Percentiles rank a stretch among this genome's conserved stretches.
phyloP scores from a whole-genome alignment of 2,888 invertebrate species.

The Eupithecia pulchellata region DNA sequence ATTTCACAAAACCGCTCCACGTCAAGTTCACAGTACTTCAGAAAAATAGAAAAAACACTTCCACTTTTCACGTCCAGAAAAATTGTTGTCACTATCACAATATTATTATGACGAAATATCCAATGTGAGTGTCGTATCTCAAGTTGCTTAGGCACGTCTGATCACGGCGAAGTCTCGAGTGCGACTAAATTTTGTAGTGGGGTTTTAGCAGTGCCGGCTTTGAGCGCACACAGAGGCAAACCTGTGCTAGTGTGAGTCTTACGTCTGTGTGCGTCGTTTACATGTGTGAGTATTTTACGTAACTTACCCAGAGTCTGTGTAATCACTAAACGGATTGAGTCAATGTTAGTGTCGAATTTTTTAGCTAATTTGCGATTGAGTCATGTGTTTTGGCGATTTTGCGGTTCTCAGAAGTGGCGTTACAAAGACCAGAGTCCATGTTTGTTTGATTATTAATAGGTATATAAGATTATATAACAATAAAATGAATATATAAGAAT shows the following conservation, averaged over 20 bases:
- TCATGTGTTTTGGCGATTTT: conserved; percentile 74
- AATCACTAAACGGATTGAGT: conserved; percentile 79
- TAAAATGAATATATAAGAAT: not conserved
- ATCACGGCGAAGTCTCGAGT: conserved; percentile 68
- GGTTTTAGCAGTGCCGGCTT: conserved; percentile 77
- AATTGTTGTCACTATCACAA: conserved; percentile 78
- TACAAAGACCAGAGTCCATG: conserved; percentile 22
- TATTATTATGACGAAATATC: conserved; percentile 82
- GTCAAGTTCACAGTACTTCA: conserved; percentile 69
- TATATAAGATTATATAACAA: not conserved
- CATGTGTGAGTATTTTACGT: conserved; percentile 78
- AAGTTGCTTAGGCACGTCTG: conserved; percentile 69
- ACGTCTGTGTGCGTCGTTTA: conserved; percentile 57
- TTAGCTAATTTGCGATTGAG: conserved; percentile 79
- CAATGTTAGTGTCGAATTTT: conserved; percentile 78
- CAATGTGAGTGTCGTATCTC: conserved; percentile 69
- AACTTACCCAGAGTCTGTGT: conserved; percentile 72
- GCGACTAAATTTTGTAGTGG: conserved; percentile 83
- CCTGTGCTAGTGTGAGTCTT: conserved; percentile 35
- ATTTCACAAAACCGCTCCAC: conserved; percentile 60
- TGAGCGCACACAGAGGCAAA: conserved; percentile 66
- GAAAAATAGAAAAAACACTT: conserved; percentile 65
- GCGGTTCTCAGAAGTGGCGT: conserved; percentile 51
- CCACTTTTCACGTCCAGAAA: conserved; percentile 80
- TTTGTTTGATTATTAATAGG: not conserved